Evolutionary conservation across 2,113 vertebrate genomes (phyloP).

Genomic region (Grus americana): DNA sequence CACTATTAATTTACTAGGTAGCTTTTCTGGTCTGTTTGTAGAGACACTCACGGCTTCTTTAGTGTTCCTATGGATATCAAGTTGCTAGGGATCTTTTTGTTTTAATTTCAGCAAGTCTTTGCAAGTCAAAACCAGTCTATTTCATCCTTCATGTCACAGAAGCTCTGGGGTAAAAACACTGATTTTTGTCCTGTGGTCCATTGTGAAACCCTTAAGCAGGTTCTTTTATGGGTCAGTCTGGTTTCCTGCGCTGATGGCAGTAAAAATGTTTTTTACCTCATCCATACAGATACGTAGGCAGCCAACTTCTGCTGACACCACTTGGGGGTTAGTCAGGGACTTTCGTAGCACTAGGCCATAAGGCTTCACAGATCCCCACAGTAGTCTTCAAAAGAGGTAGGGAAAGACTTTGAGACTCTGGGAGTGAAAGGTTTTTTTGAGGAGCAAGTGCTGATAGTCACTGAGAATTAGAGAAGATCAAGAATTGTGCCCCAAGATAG

Average conservation of each 20-base stretch:
- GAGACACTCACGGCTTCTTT: not conserved
- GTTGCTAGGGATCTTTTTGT: not conserved
- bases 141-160: not conserved
- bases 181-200: not conserved
- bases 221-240: not conserved
- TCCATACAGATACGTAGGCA: not conserved
- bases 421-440: not conserved
- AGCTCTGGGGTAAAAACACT: not conserved
- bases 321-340: not conserved
- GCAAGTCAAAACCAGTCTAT: not conserved
- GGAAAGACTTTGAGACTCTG: not conserved
- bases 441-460: not conserved
- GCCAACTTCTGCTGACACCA: not conserved
- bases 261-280: not conserved
- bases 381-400: not conserved
- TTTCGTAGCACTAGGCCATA: not conserved
- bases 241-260: not conserved
- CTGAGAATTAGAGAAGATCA: not conserved
- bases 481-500: not conserved
- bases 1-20: not conserved
- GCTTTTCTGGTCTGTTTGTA: not conserved
- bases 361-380: not conserved
- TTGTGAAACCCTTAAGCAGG: not conserved
- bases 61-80: not conserved
- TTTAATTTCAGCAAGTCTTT: not conserved